Evolutionary conservation across 1,140 invertebrate species (phyloP).

Genomic region (Pygmarrhopalites habei): DNA sequence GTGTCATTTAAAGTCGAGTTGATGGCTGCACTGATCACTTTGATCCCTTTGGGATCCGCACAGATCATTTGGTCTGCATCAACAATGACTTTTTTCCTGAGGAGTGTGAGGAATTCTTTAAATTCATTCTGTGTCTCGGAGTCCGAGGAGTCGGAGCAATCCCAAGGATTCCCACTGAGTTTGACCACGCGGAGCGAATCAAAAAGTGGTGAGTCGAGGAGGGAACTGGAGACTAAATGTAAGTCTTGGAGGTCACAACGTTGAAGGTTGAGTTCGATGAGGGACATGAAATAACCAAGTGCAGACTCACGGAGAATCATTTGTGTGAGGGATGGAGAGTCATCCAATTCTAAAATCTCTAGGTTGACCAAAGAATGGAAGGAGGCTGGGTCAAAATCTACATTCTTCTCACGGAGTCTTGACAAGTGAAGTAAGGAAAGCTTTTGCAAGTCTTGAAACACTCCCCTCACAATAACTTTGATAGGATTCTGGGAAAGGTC

Average conservation of each 20-base stretch:
- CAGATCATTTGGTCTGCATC: conserved; percentile 11
- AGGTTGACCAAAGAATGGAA: conserved; percentile 59
- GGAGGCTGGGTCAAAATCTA: conserved; percentile 45
- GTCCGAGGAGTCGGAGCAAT: conserved; percentile 40
- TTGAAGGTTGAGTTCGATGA: conserved; percentile 59
- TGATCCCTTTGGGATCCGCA: conserved; percentile 1
- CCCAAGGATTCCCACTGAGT: conserved; percentile 47
- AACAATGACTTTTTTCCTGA: neutral
- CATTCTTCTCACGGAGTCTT: conserved; percentile 51
- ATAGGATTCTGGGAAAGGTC: conserved; percentile 72
- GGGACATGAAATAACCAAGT: conserved; percentile 49
- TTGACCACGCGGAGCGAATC: conserved; percentile 49
- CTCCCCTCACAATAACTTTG: conserved; percentile 55
- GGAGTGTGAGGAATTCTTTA: neutral
- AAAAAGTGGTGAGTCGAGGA: conserved; percentile 13
- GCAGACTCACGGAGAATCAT: conserved; percentile 56
- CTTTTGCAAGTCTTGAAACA: conserved; percentile 57
- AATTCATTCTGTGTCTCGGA: neutral
- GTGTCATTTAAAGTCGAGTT: neutral
- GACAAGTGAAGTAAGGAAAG: conserved; percentile 61
- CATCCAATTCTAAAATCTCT: conserved; percentile 61
- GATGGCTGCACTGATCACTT: neutral
- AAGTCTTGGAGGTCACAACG: conserved; percentile 25
- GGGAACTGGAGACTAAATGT: conserved; percentile 21
- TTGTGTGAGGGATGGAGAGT: conserved; percentile 60